Conservation (phyloP, 1,140 invertebrate species). For the Trypoxylus dichotomus region DNA sequence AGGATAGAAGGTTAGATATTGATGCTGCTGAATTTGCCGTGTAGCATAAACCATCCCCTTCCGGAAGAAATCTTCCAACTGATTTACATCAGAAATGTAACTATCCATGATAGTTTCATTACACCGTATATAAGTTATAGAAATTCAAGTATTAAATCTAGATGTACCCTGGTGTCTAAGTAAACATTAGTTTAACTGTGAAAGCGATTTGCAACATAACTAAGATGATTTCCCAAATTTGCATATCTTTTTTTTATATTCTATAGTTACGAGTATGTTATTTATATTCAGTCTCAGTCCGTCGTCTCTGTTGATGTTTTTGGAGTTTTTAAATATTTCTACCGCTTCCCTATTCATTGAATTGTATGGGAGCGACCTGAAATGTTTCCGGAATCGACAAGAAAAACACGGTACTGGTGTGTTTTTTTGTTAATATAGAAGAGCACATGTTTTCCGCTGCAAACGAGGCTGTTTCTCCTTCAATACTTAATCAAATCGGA, state of each 20-base stretch:
- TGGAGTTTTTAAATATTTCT: no score
- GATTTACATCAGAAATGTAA: constrained; percentile 79
- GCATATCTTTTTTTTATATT: background rate
- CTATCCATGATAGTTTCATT: constrained; percentile 77
- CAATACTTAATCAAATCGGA: no score
- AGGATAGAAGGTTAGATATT: constrained; percentile 96
- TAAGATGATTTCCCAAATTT: constrained; percentile 8
- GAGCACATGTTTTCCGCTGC: no score
- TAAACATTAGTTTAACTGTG: constrained; percentile 5
- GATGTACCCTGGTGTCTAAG: constrained; percentile 15
- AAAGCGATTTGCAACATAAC: background rate
- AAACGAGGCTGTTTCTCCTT: no score
- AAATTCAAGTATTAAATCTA: constrained; percentile 4
- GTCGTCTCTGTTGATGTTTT: no score
- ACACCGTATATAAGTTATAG: constrained; percentile 26
- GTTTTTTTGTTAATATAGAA: no score
- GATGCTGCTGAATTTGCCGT: constrained; percentile 99
- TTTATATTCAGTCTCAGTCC: no score
- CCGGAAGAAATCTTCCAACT: constrained; percentile 74
- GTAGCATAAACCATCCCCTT: constrained; percentile 95
- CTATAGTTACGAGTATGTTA: constrained; percentile 1
- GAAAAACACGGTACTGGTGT: no score
- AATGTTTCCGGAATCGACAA: no score
- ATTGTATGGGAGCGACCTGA: no score
- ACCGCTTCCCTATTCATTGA: no score